Evolutionary conservation across 2,113 vertebrate genomes (phyloP).

Genomic region (Colinus virginianus): DNA sequence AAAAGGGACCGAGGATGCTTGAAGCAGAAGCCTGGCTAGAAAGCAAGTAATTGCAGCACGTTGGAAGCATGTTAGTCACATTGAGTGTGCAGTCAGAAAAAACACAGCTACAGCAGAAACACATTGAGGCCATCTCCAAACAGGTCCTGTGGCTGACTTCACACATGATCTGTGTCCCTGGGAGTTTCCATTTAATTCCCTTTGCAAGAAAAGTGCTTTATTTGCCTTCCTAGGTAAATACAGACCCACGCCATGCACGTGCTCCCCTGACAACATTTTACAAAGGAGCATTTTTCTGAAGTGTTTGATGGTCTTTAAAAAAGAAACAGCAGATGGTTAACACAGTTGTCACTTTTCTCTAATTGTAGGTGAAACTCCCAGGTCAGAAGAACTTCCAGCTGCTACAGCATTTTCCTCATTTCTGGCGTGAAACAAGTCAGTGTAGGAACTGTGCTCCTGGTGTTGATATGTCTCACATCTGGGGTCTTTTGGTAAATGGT

Average conservation of each 20-base stretch:
- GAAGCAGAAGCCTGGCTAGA: neutral
- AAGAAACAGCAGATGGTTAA: constrained; percentile 65
- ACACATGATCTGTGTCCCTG: constrained; percentile 37
- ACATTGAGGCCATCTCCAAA: neutral
- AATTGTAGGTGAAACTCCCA: constrained; percentile 42
- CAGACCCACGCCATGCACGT: constrained; percentile 39
- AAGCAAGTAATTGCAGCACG: neutral
- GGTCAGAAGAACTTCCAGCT: constrained; percentile 64
- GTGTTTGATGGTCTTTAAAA: constrained; percentile 13
- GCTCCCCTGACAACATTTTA: constrained; percentile 57
- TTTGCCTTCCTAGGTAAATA: constrained; percentile 64
- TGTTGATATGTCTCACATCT: accelerated
- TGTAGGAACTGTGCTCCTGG: neutral
- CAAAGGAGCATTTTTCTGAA: constrained; percentile 55
- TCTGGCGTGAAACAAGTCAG: constrained; percentile 22
- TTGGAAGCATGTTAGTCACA: neutral
- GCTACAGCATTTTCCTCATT: constrained; percentile 53
- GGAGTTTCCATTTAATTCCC: constrained; percentile 55
- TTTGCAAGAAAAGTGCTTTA: constrained; percentile 19
- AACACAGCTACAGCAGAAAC: constrained; percentile 19
- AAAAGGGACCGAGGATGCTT: neutral
- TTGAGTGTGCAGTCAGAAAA: constrained; percentile 14
- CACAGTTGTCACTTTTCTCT: constrained; percentile 41
- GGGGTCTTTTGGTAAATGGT: neutral
- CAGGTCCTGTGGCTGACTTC: constrained; percentile 22